phyloP scores from a whole-genome alignment of 2,797 vertebrate genomes.

The Paramormyrops hopkinsi region DNA sequence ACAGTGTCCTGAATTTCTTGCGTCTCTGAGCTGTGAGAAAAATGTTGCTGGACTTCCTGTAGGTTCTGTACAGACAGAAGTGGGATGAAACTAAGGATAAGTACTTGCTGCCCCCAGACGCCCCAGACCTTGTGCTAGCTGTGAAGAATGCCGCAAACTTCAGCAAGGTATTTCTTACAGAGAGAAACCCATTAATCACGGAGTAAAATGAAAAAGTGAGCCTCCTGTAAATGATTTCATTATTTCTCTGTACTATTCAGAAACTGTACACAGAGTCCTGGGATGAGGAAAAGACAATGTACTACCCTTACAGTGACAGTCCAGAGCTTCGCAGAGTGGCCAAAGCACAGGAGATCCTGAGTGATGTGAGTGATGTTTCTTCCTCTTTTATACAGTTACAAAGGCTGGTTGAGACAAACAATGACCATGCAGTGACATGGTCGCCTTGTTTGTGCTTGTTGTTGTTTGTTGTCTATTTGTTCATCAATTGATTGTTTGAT shows the following conservation, averaged over 20 bases:
- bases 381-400: neutral
- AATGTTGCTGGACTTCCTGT: neutral
- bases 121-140: conserved; percentile 90
- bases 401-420: neutral
- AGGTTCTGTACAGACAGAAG: conserved; percentile 97
- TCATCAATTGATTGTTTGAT: neutral
- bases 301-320: conserved; percentile 87
- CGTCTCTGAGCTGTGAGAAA: neutral
- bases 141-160: conserved; percentile 86
- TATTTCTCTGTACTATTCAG: conserved; percentile 48
- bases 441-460: neutral
- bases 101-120: conserved; percentile 93
- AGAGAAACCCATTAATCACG: neutral
- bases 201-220: neutral
- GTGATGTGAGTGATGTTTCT: conserved; percentile 73
- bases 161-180: conserved; percentile 74
- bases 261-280: conserved; percentile 88
- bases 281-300: conserved; percentile 84
- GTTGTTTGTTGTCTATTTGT: neutral
- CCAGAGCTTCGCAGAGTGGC: conserved; percentile 93
- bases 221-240: neutral
- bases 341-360: conserved; percentile 86
- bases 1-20: neutral
- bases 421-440: neutral
- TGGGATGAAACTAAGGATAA: conserved; percentile 96